These are phyloP conservation scores for Thera obeliscata DNA, from an alignment of 2,888 invertebrate species.

Conservation along the genomic window DNA sequence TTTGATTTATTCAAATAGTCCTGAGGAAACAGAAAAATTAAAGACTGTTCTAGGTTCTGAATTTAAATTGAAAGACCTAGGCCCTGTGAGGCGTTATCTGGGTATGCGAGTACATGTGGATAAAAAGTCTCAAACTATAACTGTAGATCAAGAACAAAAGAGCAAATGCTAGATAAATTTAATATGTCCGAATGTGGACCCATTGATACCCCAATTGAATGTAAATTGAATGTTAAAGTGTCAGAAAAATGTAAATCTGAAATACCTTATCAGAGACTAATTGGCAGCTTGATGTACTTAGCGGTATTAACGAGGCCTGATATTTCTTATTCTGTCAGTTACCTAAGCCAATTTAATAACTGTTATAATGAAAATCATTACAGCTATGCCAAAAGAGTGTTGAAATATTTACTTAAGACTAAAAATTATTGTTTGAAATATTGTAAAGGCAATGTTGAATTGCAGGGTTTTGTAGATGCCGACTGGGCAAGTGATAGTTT, in stretches of 20 bases:
- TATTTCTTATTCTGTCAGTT: conserved; percentile 1
- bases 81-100: conserved; percentile 2
- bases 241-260: background rate
- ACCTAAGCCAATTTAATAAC: conserved; percentile 9
- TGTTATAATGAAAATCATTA: background rate
- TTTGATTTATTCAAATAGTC: conserved; percentile 18
- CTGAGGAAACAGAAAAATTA: background rate
- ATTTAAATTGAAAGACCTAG: conserved; percentile 11
- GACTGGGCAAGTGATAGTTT: conserved; percentile 28
- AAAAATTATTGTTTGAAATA: conserved; percentile 4
- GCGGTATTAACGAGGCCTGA: conserved; percentile 6
- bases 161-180: conserved; percentile 1
- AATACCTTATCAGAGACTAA: conserved; percentile 2
- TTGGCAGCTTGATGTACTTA: conserved; percentile 1
- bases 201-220: background rate
- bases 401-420: conserved; percentile 6
- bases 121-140: background rate
- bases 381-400: conserved; percentile 3
- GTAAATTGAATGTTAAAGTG: background rate
- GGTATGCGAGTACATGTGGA: conserved; percentile 2
- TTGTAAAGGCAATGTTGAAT: background rate
- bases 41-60: background rate
- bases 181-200: background rate
- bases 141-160: conserved; percentile 5
- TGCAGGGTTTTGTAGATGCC: conserved; percentile 24